Base-by-base conservation (phyloP, 1,140 invertebrate genomes). In the Planococcus citri region DNA sequence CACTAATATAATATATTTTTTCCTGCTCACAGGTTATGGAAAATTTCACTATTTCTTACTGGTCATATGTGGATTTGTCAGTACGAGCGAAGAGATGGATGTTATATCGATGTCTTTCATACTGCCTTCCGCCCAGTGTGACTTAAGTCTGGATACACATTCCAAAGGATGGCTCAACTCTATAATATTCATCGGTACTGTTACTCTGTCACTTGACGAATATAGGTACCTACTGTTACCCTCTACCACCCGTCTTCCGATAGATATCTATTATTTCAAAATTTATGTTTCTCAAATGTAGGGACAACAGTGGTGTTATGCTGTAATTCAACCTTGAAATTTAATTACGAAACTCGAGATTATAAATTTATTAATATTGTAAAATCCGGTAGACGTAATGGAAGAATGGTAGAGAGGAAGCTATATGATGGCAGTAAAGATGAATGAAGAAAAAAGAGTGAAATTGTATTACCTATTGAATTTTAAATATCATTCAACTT, bases 51-150 rank as follows among this genome's bases (percentile, higher is more conserved):
- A 85, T 75, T 82, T 83, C 73, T 77, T 89, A 60, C 77, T 88
- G 73, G 79, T 85, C 57, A 75, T 88, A 78, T 86, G 86, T 70
- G 87, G 87, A 0, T 76, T 88, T 51, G 88, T 88, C 70, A 88
- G 88, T 74, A 82, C 87, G 73, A 86, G 88, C 77, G 88, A 87
- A 0, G 87, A 87, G 20, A 87, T 94, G 68, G 91, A 91, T 68
- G 86, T 94, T 69, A 90, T 91, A n/a, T 89, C 93, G 71, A 82
- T 91, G 70, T 91, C 91, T 0, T 89, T 89, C 77, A 87, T 90
- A 12, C 75, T 90, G 68, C 87, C 88, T 0, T 84, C 87, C 1
- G 88, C 88, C 1, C 86, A 86, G 78, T 89, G 87, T 79, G 88
- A 90, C 75, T 85, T 89, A 74, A 77, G 83, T 70, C 88, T 90